A percentile compares a stretch with the other conserved stretches of the same genome.
These are phyloP conservation scores for Scaptomyza pallida DNA, from an alignment of 1,140 invertebrate genomes.

Conservation along the genomic window DNA sequence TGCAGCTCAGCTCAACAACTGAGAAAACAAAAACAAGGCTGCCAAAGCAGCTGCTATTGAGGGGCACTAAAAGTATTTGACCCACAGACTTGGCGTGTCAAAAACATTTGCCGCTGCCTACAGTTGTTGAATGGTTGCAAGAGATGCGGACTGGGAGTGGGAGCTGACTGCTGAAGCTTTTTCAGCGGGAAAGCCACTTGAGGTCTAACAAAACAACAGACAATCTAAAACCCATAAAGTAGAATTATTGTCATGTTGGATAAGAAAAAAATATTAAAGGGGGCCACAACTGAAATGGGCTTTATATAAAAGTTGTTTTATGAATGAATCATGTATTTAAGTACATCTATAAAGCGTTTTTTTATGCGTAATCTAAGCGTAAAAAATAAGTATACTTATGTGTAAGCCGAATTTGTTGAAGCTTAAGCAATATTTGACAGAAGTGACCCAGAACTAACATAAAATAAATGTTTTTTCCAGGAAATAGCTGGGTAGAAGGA, in stretches of 20 bases:
- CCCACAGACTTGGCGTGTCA: constrained; percentile 76
- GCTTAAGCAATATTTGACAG: background rate
- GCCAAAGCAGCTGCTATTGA: constrained; percentile 36
- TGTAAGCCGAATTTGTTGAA: background rate
- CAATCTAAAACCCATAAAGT: constrained; percentile 45
- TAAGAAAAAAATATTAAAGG: background rate
- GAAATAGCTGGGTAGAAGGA: too few relatives aligned
- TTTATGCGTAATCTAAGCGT: background rate
- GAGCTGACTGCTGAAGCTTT: too few relatives aligned
- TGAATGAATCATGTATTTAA: constrained; percentile 12
- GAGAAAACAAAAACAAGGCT: constrained; percentile 25
- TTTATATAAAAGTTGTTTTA: background rate
- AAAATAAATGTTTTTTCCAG: too few relatives aligned
- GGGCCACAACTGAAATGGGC: constrained; percentile 11
- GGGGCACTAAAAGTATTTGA: constrained; percentile 58
- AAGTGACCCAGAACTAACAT: too few relatives aligned
- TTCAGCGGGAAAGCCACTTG: constrained; percentile 15
- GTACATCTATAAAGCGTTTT: constrained; percentile 8
- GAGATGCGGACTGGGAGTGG: background rate
- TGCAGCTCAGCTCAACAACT: constrained; percentile 43
- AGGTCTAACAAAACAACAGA: constrained; percentile 33
- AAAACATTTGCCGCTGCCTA: constrained; percentile 72
- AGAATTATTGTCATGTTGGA: constrained; percentile 28
- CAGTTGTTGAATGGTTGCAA: constrained; percentile 36
- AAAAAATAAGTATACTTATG: background rate